Conservation (phyloP, 2,888 invertebrate genomes). For the Aspidapion aeneum region DNA sequence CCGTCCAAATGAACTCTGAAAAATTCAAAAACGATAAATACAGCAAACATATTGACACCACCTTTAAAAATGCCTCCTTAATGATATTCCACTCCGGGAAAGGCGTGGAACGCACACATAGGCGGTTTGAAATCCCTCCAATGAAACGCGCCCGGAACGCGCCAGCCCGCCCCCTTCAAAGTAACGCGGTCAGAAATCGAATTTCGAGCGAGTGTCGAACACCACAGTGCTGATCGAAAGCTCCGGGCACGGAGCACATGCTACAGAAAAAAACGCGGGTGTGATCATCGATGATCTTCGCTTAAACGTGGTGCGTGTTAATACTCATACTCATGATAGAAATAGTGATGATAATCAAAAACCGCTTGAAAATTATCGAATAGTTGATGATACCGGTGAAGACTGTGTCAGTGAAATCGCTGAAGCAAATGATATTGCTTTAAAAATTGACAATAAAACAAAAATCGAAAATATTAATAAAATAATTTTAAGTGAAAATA, state of each 20-base stretch:
- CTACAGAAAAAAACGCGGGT: neutral
- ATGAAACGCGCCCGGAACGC: conserved; percentile 26
- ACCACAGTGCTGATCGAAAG: neutral
- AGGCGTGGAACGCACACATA: conserved; percentile 26
- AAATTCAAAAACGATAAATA: neutral
- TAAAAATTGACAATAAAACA: no score
- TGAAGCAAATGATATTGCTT: no score
- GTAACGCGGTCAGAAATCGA: conserved; percentile 27
- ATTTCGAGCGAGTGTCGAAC: neutral
- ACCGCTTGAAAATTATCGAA: no score
- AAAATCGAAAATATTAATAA: no score
- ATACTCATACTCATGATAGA: neutral
- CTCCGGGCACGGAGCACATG: neutral
- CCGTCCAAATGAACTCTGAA: neutral
- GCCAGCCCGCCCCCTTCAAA: conserved; percentile 29
- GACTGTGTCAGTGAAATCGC: no score
- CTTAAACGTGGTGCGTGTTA: neutral
- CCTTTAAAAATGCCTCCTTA: conserved; percentile 33
- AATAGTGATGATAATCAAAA: no score
- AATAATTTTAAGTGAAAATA: no score
- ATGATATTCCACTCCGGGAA: conserved; percentile 42
- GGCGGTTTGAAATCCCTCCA: conserved; percentile 37
- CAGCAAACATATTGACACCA: conserved; percentile 46
- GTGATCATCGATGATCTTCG: neutral
- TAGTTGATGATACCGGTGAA: no score